phyloP scores from a whole-genome alignment of 2,797 vertebrate species.

The Sandelia bainsii region DNA sequence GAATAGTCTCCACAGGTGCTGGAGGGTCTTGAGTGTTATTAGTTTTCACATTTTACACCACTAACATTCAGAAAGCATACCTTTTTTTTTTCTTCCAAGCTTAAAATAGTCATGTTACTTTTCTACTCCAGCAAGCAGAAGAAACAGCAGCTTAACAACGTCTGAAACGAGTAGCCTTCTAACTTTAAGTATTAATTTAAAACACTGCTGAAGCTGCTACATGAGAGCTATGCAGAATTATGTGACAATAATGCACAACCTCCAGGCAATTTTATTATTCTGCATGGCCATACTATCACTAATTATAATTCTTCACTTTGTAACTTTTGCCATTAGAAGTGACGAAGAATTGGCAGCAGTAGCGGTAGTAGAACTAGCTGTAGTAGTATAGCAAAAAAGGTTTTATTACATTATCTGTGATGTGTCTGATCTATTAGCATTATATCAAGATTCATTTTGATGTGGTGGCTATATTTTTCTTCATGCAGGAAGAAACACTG shows the following conservation, averaged over 20 bases:
- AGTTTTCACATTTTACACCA: slow-evolving; percentile 3
- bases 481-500: background rate
- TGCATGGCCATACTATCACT: slow-evolving; percentile 8
- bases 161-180: slow-evolving; percentile 25
- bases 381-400: background rate
- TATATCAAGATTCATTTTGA: background rate
- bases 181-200: slow-evolving; percentile 29
- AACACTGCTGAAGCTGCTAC: slow-evolving; percentile 20
- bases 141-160: slow-evolving; percentile 29
- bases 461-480: background rate
- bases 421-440: background rate
- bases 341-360: background rate
- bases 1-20: background rate
- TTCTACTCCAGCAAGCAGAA: slow-evolving; percentile 37
- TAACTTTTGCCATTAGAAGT: background rate
- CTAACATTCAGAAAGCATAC: background rate
- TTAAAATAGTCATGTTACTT: slow-evolving; percentile 23
- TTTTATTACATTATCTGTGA: background rate
- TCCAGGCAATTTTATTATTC: slow-evolving; percentile 29
- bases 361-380: background rate
- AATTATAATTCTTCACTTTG: slow-evolving; percentile 18
- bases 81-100: slow-evolving; percentile 8
- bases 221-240: slow-evolving; percentile 11
- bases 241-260: slow-evolving; percentile 32
- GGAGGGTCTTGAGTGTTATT: background rate